Evolutionary conservation across 2,888 invertebrate species (phyloP), one percentile per base, ranked within the genome.

Genomic region (Netelia virgata): DNA sequence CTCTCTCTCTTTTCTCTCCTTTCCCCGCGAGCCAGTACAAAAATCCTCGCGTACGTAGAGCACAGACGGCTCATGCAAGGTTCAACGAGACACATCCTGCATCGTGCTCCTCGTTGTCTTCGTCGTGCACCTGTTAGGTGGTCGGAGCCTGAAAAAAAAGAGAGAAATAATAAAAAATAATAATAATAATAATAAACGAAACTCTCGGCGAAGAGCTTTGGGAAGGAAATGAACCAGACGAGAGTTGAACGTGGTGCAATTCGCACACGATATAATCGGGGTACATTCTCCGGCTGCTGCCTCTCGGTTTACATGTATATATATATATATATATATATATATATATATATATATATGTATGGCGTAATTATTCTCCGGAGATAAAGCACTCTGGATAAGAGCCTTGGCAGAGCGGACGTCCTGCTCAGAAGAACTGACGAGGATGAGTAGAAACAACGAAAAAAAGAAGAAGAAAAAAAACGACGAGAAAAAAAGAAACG

Each of bases 241-340:
- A 75, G 77, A 77, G 74, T 57, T 77, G 70, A 82, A 43, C 69
- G 70, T 59, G 61, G 53, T 47, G 74, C 78, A 82, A 70, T 84
- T 81, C 84, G 78, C 82, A 81, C 78, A 84, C 82, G 81, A 84
- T 84, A 81, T 69, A 78, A 82, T 84, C 82, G 73, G 63, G 43
- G 55, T 20, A 70, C 43, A n/a, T 14, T 57, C 18, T 53, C 18
- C 53, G 66, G 47, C 63, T 70, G 20, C 61, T 55, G 61, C 61
- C n/a, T 72, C 55, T 73, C 64, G 28, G 36, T 23, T 66, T 79
- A 8, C 57, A 57, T 18, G 1, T 43, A 8, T 10, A 11, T 43
- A 11, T 43, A 55, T 18, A 8, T 43, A 8, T 10, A 5, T 43
- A 11, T 3, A 2, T 1, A 3, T 43, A 10, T 43, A 43, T 43